Percentiles rank a stretch among this genome's conserved stretches.
Evolutionary conservation across 2,888 invertebrate species (phyloP).

Genomic region (Lepidonotus clava): DNA sequence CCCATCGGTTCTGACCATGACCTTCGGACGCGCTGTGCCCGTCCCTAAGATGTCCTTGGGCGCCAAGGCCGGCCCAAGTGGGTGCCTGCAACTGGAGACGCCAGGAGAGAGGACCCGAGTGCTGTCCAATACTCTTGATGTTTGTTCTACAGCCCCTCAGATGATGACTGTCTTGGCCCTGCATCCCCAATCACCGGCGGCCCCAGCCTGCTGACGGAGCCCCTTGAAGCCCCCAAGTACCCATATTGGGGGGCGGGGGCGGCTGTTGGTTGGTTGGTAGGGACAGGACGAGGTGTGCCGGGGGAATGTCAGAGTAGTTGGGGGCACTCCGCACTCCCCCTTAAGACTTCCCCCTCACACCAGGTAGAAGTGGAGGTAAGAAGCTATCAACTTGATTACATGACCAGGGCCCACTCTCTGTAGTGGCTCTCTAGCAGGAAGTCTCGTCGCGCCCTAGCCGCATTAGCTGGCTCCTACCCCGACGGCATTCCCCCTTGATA

Average conservation of each 20-base stretch:
- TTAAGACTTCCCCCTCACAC: background rate
- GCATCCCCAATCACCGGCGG: background rate
- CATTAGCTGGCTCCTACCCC: background rate
- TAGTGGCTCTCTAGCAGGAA: constrained; percentile 12
- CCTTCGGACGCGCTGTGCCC: background rate
- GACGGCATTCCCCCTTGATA: constrained; percentile 6
- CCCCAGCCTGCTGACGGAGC: background rate
- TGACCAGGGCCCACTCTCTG: constrained; percentile 28
- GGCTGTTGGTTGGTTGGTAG: background rate
- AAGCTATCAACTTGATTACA: constrained; percentile 40
- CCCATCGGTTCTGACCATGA: background rate
- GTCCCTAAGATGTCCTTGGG: background rate
- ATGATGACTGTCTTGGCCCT: background rate
- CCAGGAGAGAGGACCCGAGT: background rate
- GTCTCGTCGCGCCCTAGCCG: background rate
- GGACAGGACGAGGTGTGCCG: background rate
- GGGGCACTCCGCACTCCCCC: background rate
- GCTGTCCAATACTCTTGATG: constrained; percentile 35
- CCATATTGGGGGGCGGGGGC: background rate
- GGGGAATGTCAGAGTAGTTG: background rate
- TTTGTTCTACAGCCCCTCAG: constrained; percentile 8
- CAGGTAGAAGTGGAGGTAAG: constrained; percentile 37
- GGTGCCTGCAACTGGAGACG: background rate
- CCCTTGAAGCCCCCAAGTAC: background rate
- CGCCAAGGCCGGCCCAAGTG: constrained; percentile 11